phyloP scores from a whole-genome alignment of 2,113 vertebrate species.

The human (Homo sapiens) region GRCh38 chr1:92303001-92303500 shows the following conservation, averaged over 20 bases:
- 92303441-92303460: background rate
- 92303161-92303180: conserved; percentile 21
- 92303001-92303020: too few species aligned
- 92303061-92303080: background rate
- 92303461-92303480: background rate
- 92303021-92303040: too few species aligned
- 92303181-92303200: conserved; percentile 22
- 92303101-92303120: background rate
- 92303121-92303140: conserved; percentile 31
- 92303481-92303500: conserved; percentile 41
- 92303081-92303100: conserved; percentile 16
- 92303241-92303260: background rate
- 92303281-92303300: conserved; percentile 30
- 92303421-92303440: conserved; percentile 10
- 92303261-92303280: background rate
- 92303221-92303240: conserved; percentile 21
- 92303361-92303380: conserved; percentile 31
- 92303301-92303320: background rate
- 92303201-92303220: background rate
- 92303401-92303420: conserved; percentile 11
- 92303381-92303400: background rate
- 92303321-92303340: background rate
- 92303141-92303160: background rate
- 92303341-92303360: background rate
- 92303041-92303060: too few species aligned